phyloP scores from a whole-genome alignment of 2,113 vertebrate species.

The Cettia cetti region DNA sequence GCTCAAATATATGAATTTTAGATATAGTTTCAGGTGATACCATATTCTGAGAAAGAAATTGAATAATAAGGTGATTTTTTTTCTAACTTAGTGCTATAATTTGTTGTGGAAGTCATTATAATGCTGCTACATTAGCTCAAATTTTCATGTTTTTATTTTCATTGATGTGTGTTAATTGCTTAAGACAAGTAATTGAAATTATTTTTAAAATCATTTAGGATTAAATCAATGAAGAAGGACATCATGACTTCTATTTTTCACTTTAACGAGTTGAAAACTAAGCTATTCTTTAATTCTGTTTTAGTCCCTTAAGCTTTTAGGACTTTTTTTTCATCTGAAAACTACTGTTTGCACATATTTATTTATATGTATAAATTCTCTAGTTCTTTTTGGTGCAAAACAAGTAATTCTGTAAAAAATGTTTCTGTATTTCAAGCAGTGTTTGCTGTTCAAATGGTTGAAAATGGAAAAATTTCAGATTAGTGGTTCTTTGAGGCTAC shows the following conservation, averaged over 20 bases:
- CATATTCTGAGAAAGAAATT: not conserved
- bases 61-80: not conserved
- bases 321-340: constrained; percentile 52
- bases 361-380: constrained; percentile 86
- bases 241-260: not conserved
- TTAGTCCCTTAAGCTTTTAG: not conserved
- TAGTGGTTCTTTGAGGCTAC: constrained; percentile 63
- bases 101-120: not conserved
- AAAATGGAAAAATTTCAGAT: constrained; percentile 73
- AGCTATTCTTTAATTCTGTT: not conserved
- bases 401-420: constrained; percentile 81
- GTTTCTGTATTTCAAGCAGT: constrained; percentile 80
- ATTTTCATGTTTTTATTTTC: not conserved
- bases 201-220: not conserved
- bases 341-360: constrained; percentile 71
- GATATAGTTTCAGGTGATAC: not conserved
- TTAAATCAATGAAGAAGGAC: not conserved
- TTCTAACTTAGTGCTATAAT: not conserved
- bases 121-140: not conserved
- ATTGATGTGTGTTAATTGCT: not conserved
- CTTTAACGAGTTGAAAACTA: not conserved
- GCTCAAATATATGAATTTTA: not conserved
- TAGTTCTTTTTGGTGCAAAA: constrained; percentile 80
- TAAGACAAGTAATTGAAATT: not conserved
- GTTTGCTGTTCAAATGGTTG: constrained; percentile 74